Percentiles rank a stretch among this genome's conserved stretches.
Evolutionary conservation across 1,140 invertebrate species (phyloP).

Genomic region (Phenacoccus solenopsis): DNA sequence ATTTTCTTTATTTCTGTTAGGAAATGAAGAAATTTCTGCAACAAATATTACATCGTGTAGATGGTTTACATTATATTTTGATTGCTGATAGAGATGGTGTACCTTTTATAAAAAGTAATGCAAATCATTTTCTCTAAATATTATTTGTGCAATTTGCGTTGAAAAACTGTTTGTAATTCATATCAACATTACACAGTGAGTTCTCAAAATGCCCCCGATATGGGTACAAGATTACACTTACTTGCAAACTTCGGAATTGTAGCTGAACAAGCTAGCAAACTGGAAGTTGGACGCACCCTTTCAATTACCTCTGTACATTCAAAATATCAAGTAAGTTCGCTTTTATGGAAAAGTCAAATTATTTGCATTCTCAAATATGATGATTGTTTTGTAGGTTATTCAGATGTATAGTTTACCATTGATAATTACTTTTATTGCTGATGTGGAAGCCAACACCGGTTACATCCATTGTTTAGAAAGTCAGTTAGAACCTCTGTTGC

Average conservation of each 20-base stretch:
- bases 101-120: slow-evolving; percentile 5
- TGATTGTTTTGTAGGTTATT: neutral
- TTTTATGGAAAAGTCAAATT: neutral
- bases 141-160: no score
- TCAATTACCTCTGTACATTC: slow-evolving; percentile 1
- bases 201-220: slow-evolving; percentile 6
- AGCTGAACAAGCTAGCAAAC: neutral
- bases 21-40: slow-evolving; percentile 11
- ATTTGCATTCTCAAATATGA: neutral
- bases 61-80: neutral
- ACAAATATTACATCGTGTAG: neutral
- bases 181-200: no score
- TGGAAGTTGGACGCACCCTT: neutral
- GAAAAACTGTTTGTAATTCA: no score
- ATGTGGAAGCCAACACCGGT: neutral
- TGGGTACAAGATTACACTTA: neutral
- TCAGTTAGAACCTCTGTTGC: neutral
- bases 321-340: neutral
- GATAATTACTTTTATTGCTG: neutral
- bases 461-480: neutral
- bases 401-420: neutral
- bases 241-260: neutral
- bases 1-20: neutral
- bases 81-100: neutral
- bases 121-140: neutral